Base-by-base conservation (phyloP, 92 coral and sea anemone genomes). In the Palythoa grandis region DNA sequence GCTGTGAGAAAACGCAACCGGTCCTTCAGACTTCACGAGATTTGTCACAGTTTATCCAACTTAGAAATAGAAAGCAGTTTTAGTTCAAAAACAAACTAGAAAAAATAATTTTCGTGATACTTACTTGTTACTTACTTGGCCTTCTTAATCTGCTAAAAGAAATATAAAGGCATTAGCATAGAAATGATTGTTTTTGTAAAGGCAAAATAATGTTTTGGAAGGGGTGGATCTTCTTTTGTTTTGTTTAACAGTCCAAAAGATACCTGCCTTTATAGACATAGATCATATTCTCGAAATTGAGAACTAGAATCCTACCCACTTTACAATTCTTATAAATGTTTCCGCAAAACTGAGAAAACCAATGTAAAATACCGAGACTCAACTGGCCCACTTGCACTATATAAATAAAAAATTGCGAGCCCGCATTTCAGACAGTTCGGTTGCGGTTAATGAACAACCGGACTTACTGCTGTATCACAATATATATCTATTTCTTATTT, bases 91-190 rank as follows among this genome's bases (percentile, higher is more conserved):
- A 25, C 20, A 53, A 6, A 25, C 23, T 52, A 12, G 12, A 76
- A 24, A 53, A 1, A n/a, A 39, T 29, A 29, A 29, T 29, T 1
- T 29, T 29, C 11, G 19, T 13, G 66, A 22, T 48, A 47, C 85
- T 80, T 80, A 80, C 85, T 68, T 54, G 39, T 12, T 20, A 22
- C 20, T n/a, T 17, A 40, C 25, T 43, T 50, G 72, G 72, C 60
- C 22, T 37, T 65, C 58, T 40, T 73, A 65, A 80, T 47, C 85
- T 80, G 85, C 58, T 80, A 80, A 69, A 29, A 80, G 74, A 80
- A 47, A 65, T 39, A 61, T 43, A 48, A 66, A 20, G 15, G 57
- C 19, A 80, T 80, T 80, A 80, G 85, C 57, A 80, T 66, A 68
- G 47, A 63, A 39, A 61, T 80, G 56, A 24, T 53, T 76, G 82